Conservation (phyloP, 2,797 vertebrate species). For the Otolemur crassicaudatus region DNA sequence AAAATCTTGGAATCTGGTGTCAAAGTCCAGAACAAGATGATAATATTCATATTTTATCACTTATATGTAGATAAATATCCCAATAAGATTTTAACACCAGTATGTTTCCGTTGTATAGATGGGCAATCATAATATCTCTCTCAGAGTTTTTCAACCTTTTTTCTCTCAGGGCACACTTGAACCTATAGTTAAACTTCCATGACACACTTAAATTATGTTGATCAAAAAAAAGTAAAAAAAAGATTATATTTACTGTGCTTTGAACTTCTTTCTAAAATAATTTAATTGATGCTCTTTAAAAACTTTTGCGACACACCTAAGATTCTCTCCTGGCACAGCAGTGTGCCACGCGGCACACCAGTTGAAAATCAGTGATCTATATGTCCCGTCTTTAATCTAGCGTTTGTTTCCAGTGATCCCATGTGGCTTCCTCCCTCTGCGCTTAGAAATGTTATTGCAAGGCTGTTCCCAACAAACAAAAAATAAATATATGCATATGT, state of each 20-base stretch:
- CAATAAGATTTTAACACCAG: slow-evolving; percentile 84
- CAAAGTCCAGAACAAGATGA: slow-evolving; percentile 78
- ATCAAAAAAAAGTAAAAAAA: too few species aligned
- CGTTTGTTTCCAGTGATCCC: slow-evolving; percentile 80
- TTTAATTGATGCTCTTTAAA: too few species aligned
- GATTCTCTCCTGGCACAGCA: too few species aligned
- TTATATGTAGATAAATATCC: slow-evolving; percentile 80
- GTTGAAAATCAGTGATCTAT: background rate
- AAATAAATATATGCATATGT: slow-evolving; percentile 81
- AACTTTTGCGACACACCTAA: too few species aligned
- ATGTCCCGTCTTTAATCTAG: slow-evolving; percentile 80
- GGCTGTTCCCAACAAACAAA: slow-evolving; percentile 56
- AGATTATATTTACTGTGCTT: too few species aligned
- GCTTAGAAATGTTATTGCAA: slow-evolving; percentile 76
- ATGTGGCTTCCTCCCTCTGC: slow-evolving; percentile 47
- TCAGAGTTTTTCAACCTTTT: too few species aligned
- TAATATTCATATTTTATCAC: slow-evolving; percentile 84
- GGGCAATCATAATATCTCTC: slow-evolving; percentile 63
- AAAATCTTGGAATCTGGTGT: slow-evolving; percentile 76
- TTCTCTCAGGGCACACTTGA: too few species aligned
- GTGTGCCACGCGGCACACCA: too few species aligned
- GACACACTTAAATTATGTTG: too few species aligned
- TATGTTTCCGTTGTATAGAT: slow-evolving; percentile 74
- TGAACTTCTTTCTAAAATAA: too few species aligned
- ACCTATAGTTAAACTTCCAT: too few species aligned